These are phyloP conservation scores for Drosophila kokeensis DNA, from an alignment of 2,888 invertebrate genomes.

Conservation along the genomic window DNA sequence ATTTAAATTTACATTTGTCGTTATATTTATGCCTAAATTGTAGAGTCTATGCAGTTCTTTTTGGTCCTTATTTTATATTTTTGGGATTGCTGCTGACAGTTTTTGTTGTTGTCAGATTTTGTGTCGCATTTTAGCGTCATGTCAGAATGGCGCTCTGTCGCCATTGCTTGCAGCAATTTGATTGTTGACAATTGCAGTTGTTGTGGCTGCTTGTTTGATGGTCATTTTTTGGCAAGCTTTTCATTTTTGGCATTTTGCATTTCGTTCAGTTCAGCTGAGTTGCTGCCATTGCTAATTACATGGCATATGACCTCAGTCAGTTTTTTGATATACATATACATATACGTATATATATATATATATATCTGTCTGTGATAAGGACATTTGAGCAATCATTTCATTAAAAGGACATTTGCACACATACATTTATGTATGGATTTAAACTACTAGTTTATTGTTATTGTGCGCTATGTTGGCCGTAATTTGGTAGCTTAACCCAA, in stretches of 20 bases:
- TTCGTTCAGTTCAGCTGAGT: slow-evolving; percentile 11
- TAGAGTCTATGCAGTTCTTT: slow-evolving; percentile 13
- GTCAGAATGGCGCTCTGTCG: slow-evolving; percentile 55
- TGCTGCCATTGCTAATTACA: slow-evolving; percentile 69
- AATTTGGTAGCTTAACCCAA: slow-evolving; percentile 76
- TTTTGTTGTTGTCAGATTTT: slow-evolving; percentile 9
- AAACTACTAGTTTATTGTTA: slow-evolving; percentile 73
- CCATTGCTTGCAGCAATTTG: slow-evolving; percentile 41
- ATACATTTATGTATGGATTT: slow-evolving; percentile 33
- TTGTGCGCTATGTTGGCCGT: slow-evolving; percentile 72
- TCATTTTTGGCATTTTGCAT: slow-evolving; percentile 44
- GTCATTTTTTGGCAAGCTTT: slow-evolving; percentile 28
- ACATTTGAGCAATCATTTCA: slow-evolving; percentile 68
- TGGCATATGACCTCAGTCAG: slow-evolving; percentile 51
- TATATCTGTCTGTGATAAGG: slow-evolving; percentile 47
- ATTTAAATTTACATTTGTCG: neutral
- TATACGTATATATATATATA: neutral
- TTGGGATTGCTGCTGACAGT: neutral
- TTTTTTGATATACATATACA: slow-evolving; percentile 36
- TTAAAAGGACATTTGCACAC: slow-evolving; percentile 36
- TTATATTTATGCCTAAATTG: neutral
- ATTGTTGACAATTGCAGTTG: slow-evolving; percentile 43
- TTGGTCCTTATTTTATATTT: neutral
- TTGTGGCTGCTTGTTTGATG: slow-evolving; percentile 20
- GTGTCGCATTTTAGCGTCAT: slow-evolving; percentile 40